These are phyloP conservation scores for Pipa parva DNA, from an alignment of 2,113 vertebrate genomes.

Conservation along the genomic window DNA sequence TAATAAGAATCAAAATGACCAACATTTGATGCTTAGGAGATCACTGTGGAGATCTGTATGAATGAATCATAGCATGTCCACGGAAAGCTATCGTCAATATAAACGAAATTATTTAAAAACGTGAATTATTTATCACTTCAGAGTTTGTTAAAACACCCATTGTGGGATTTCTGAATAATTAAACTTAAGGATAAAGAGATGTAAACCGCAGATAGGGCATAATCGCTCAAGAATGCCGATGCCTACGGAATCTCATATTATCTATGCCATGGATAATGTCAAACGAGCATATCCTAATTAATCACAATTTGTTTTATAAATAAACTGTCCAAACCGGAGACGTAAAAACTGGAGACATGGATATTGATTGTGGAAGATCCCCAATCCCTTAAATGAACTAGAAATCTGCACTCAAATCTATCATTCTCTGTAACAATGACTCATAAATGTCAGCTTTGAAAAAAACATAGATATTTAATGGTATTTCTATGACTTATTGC, in stretches of 20 bases:
- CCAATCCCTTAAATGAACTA: no score
- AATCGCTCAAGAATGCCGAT: background rate
- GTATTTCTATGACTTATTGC: no score
- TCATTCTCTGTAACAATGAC: no score
- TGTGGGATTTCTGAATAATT: constrained; percentile 31
- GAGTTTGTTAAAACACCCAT: constrained; percentile 4
- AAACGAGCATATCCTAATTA: no score
- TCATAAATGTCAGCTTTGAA: no score
- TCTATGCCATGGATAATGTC: no score
- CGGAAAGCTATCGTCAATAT: background rate
- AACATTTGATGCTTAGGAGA: background rate
- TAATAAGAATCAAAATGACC: background rate
- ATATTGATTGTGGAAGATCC: no score
- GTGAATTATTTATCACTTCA: constrained; percentile 27
- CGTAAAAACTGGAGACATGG: no score
- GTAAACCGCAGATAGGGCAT: constrained; percentile 2
- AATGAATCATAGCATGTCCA: background rate
- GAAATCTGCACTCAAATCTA: no score
- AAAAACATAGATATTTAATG: no score
- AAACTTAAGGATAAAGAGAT: constrained; percentile 5
- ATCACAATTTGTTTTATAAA: no score
- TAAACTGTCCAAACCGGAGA: no score
- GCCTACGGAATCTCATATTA: background rate
- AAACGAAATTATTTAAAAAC: background rate
- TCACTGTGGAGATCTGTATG: constrained; percentile 1